A percentile compares a stretch with the other conserved stretches of the same genome.
Conservation (phyloP, 1,140 invertebrate species). For the Bombus pyrosoma region DNA sequence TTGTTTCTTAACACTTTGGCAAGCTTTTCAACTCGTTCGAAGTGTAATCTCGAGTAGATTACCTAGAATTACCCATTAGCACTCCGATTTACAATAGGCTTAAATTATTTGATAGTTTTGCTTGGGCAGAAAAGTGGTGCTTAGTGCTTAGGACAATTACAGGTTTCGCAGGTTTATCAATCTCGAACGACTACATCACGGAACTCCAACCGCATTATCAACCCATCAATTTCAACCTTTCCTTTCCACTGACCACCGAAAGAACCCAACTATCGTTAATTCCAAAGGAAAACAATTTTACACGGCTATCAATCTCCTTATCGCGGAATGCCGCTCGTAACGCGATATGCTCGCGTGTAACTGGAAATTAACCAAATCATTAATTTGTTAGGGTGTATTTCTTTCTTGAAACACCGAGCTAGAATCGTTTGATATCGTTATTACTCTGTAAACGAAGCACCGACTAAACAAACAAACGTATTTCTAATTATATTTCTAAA, state of each 20-base stretch:
- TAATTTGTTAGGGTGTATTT: neutral
- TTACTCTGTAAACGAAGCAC: too few species aligned
- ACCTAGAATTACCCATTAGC: neutral
- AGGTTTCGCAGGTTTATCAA: conserved; percentile 5
- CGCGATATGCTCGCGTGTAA: neutral
- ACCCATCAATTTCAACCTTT: conserved; percentile 16
- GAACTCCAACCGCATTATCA: neutral
- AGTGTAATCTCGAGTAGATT: neutral
- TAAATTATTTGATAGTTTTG: neutral
- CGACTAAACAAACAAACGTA: too few species aligned
- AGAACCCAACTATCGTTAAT: conserved; percentile 5
- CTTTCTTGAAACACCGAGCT: too few species aligned
- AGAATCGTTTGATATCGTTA: too few species aligned
- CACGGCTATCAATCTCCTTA: conserved; percentile 33
- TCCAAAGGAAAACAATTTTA: conserved; percentile 24
- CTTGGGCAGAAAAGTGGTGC: neutral
- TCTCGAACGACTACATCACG: neutral
- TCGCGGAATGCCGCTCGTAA: conserved; percentile 8
- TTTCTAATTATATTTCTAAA: too few species aligned
- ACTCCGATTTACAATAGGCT: neutral
- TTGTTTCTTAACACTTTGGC: neutral
- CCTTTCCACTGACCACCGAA: neutral
- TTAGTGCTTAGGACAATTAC: neutral
- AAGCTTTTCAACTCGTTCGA: neutral
- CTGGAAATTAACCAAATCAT: neutral